These are phyloP conservation scores for Peromyscus eremicus DNA, from an alignment of 2,797 vertebrate genomes.

Conservation along the genomic window DNA sequence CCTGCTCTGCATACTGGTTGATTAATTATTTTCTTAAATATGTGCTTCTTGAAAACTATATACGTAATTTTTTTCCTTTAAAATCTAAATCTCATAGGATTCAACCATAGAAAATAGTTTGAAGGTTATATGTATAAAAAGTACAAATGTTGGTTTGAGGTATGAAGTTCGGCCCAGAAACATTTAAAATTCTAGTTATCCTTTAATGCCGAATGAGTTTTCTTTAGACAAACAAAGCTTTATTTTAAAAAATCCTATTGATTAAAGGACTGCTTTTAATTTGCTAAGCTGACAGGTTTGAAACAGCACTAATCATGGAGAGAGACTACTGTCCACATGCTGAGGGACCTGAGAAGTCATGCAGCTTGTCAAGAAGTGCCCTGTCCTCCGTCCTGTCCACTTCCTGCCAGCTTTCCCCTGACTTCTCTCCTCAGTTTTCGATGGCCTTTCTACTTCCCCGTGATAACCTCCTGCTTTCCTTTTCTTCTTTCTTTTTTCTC, in stretches of 20 bases:
- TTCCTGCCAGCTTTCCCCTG: neutral
- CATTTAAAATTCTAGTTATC: conserved; percentile 23
- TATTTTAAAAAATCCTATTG: conserved; percentile 45
- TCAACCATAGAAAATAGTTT: neutral
- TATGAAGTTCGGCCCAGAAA: neutral
- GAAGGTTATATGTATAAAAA: neutral
- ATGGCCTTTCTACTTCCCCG: neutral
- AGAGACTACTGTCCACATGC: neutral
- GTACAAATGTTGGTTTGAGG: conserved; percentile 28
- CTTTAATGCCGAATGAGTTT: conserved; percentile 40
- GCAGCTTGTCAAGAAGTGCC: neutral
- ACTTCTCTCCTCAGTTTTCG: neutral
- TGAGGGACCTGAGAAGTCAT: neutral
- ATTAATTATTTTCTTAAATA: conserved; percentile 53
- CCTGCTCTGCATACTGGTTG: neutral
- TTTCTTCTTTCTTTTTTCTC: neutral
- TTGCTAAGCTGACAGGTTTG: neutral
- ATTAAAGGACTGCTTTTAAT: neutral
- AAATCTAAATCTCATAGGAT: neutral
- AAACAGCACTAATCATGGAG: neutral
- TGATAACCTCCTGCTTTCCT: neutral
- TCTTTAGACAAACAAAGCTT: conserved; percentile 20
- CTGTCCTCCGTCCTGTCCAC: no score
- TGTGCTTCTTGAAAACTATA: conserved; percentile 39
- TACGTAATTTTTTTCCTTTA: neutral